Base-by-base conservation (phyloP, 2,888 invertebrate genomes). In the Hypolimnas misippus region DNA sequence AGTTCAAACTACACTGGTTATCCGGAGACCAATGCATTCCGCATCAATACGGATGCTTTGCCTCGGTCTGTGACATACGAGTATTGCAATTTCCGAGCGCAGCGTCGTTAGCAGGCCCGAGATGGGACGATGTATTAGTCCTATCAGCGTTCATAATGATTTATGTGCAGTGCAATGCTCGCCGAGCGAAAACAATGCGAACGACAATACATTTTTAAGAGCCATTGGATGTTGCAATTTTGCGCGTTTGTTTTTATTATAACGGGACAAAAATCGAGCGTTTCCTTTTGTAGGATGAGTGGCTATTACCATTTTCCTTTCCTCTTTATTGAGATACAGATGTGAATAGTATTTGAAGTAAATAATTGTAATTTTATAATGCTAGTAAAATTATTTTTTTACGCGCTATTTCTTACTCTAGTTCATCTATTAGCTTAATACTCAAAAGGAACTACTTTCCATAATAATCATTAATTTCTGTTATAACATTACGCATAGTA, bases 41-140 rank as follows among this genome's bases (percentile, higher is more conserved):
- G 53, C 68, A 69, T 83, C 86, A 83, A 83, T 83, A 82, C 79
- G 79, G 78, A 76, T 77, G 76, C 79, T 78, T 77, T 76, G 79
- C 78, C 77, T 73, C 78, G 76, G 75, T 76, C 80, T 77, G 80
- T 87, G 86, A 87, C 87, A 87, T 83, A 85, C 82, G 87, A 87
- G 84, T 83, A 86, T 86, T 85, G 87, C 85, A 86, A 88, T 87
- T 86, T 87, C 86, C 86, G 85, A 84, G 81, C 78, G 81, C 76
- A 76, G 74, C 76, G 78, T 86, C 81, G 84, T 86, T 86, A 83
- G 67, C 72, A 63, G 51, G 62, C 59, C 61, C 62, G 70, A 69
- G 70, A 70, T 69, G 68, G 67, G 64, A 60, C 76, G 71, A 76
- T 74, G 78, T 77, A 74, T 77, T 80, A 76, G 76, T 73, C 73